Percentiles rank a stretch among this genome's conserved stretches.
phyloP scores from a whole-genome alignment of 2,888 invertebrate species.

The Macrophya annulata region DNA sequence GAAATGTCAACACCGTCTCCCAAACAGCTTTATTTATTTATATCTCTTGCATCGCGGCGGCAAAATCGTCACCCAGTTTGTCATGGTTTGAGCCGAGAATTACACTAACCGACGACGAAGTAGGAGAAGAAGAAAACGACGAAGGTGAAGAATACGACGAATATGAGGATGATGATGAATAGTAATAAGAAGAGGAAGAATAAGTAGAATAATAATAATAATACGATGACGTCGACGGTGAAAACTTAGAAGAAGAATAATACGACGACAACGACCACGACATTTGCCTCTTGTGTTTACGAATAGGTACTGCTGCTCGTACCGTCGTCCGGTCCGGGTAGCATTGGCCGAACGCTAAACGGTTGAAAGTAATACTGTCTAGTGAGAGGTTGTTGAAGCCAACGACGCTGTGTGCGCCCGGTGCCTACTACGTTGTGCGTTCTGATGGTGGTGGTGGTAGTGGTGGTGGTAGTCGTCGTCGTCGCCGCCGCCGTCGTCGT shows the following conservation, averaged over 20 bases:
- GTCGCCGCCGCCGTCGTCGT: conserved; percentile 53
- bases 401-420: conserved; percentile 63
- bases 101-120: conserved; percentile 42
- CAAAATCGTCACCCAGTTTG: conserved; percentile 48
- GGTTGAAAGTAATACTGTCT: conserved; percentile 76
- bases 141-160: conserved; percentile 47
- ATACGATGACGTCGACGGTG: conserved; percentile 49
- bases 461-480: conserved; percentile 45
- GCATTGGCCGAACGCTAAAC: conserved; percentile 73
- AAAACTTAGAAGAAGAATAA: conserved; percentile 52
- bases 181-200: conserved; percentile 54
- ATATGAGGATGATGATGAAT: conserved; percentile 41
- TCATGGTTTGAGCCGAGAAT: conserved; percentile 54
- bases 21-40: conserved; percentile 46
- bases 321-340: conserved; percentile 63
- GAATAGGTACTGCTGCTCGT: conserved; percentile 53
- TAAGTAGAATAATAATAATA: conserved; percentile 47
- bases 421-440: conserved; percentile 57
- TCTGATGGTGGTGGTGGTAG: conserved; percentile 53
- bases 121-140: conserved; percentile 43
- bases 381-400: conserved; percentile 75
- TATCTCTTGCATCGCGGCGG: conserved; percentile 50
- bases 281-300: conserved; percentile 58
- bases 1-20: conserved; percentile 33
- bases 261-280: conserved; percentile 54